Evolutionary conservation across 2,888 invertebrate genomes (phyloP).

Genomic region (Dione vanillae): DNA sequence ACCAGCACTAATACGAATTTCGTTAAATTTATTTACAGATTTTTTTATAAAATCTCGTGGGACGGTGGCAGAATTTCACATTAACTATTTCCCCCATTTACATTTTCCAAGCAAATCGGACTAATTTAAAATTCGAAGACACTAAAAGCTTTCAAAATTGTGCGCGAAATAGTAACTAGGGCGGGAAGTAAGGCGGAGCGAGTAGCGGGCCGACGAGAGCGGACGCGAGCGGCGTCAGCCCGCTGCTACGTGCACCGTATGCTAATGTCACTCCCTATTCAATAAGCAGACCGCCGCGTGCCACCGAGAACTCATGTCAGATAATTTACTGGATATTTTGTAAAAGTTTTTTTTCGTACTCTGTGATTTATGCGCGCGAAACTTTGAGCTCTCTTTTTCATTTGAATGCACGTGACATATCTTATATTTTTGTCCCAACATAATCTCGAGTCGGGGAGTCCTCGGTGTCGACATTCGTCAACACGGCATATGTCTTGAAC

Average conservation of each 20-base stretch:
- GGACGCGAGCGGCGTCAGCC: slow-evolving; percentile 54
- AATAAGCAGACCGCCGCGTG: slow-evolving; percentile 83
- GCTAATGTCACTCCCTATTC: slow-evolving; percentile 81
- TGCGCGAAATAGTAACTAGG: slow-evolving; percentile 41
- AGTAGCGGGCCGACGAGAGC: slow-evolving; percentile 36
- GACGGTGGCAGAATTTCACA: slow-evolving; percentile 21
- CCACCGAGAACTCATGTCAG: slow-evolving; percentile 83
- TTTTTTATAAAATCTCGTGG: neutral
- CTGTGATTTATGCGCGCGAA: slow-evolving; percentile 84
- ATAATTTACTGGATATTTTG: slow-evolving; percentile 85
- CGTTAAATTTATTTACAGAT: slow-evolving; percentile 5
- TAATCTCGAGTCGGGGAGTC: slow-evolving; percentile 73
- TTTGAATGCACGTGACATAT: slow-evolving; percentile 84
- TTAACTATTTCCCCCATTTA: slow-evolving; percentile 34
- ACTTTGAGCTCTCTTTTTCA: slow-evolving; percentile 83
- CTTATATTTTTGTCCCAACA: slow-evolving; percentile 81
- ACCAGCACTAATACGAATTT: slow-evolving; percentile 12
- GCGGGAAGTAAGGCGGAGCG: slow-evolving; percentile 39
- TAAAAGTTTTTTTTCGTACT: slow-evolving; percentile 84
- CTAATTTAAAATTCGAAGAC: slow-evolving; percentile 46
- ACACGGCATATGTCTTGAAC: slow-evolving; percentile 75
- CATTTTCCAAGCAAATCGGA: slow-evolving; percentile 40
- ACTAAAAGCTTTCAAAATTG: slow-evolving; percentile 44
- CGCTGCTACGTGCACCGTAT: slow-evolving; percentile 79
- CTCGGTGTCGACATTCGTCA: slow-evolving; percentile 75